phyloP scores from a whole-genome alignment of 2,888 invertebrate genomes.

The Lasioglossum morio region DNA sequence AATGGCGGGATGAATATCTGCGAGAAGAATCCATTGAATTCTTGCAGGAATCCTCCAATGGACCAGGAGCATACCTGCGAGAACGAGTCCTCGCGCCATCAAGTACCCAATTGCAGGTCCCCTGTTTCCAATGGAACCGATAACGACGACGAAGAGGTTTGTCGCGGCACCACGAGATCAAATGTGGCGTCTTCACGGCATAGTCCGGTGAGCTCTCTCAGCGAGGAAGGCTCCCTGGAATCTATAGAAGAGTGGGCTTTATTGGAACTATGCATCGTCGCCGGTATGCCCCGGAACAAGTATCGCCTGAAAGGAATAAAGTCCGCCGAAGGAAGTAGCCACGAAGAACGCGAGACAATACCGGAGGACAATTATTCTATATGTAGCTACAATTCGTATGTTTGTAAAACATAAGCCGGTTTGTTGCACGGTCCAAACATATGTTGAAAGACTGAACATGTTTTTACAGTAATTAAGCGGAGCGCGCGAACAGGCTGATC shows the following conservation, averaged over 20 bases:
- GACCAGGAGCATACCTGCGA: conserved; percentile 39
- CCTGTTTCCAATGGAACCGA: conserved; percentile 41
- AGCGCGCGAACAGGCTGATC: background rate
- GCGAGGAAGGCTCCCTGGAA: conserved; percentile 52
- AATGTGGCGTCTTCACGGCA: conserved; percentile 44
- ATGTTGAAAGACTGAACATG: conserved; percentile 50
- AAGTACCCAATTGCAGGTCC: conserved; percentile 43
- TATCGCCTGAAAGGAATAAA: conserved; percentile 60
- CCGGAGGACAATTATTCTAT: conserved; percentile 69
- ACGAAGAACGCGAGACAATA: conserved; percentile 60
- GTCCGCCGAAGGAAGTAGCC: conserved; percentile 25
- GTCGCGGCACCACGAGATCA: conserved; percentile 36
- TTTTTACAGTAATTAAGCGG: conserved; percentile 48
- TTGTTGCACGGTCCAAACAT: background rate
- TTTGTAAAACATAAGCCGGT: conserved; percentile 62
- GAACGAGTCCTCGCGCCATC: conserved; percentile 26
- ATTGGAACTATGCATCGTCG: conserved; percentile 65
- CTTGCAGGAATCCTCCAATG: background rate
- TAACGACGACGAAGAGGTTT: conserved; percentile 57
- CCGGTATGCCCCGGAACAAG: conserved; percentile 61
- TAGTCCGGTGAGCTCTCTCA: conserved; percentile 58
- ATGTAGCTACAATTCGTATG: conserved; percentile 67
- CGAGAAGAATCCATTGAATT: background rate
- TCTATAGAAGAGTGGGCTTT: conserved; percentile 65
- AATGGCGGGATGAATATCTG: conserved; percentile 19